Conservation (phyloP, 1,140 invertebrate genomes). For the Zaprionus camerounensis region DNA sequence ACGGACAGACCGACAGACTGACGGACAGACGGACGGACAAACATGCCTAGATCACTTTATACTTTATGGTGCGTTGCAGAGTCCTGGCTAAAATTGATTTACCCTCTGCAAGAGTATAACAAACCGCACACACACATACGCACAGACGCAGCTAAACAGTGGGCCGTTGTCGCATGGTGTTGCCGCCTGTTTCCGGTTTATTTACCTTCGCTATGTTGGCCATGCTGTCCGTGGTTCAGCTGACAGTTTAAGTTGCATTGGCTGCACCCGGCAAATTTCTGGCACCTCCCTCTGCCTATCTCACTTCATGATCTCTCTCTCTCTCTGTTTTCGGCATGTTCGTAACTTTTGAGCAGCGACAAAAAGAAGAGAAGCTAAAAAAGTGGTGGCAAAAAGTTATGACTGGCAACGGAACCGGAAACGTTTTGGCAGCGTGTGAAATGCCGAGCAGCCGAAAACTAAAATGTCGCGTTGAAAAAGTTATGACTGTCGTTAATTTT, state of each 20-base stretch:
- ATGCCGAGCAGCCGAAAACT: slow-evolving; percentile 65
- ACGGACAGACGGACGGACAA: too few relatives aligned
- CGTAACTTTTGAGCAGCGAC: slow-evolving; percentile 49
- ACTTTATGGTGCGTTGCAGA: too few relatives aligned
- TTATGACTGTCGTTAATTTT: slow-evolving; percentile 65
- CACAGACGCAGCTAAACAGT: not conserved
- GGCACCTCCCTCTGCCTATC: slow-evolving; percentile 20
- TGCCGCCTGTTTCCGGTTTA: slow-evolving; percentile 62
- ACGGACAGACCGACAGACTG: too few relatives aligned
- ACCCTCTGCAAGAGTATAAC: too few relatives aligned
- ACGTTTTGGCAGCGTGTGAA: slow-evolving; percentile 79
- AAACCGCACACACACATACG: slow-evolving; percentile 11
- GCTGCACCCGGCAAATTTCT: slow-evolving; percentile 33
- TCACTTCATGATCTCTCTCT: slow-evolving; percentile 5
- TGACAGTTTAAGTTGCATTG: slow-evolving; percentile 55
- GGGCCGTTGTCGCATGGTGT: slow-evolving; percentile 4
- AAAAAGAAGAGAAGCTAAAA: slow-evolving; percentile 13
- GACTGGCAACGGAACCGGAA: slow-evolving; percentile 71
- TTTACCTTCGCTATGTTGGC: slow-evolving; percentile 51
- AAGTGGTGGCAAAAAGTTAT: slow-evolving; percentile 52
- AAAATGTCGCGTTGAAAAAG: slow-evolving; percentile 67
- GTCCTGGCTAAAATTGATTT: too few relatives aligned
- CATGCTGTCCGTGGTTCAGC: slow-evolving; percentile 22
- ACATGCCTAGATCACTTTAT: too few relatives aligned
- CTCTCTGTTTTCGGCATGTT: slow-evolving; percentile 56